Conservation (phyloP, 2,888 invertebrate species). For the Luperina nickerlii region DNA sequence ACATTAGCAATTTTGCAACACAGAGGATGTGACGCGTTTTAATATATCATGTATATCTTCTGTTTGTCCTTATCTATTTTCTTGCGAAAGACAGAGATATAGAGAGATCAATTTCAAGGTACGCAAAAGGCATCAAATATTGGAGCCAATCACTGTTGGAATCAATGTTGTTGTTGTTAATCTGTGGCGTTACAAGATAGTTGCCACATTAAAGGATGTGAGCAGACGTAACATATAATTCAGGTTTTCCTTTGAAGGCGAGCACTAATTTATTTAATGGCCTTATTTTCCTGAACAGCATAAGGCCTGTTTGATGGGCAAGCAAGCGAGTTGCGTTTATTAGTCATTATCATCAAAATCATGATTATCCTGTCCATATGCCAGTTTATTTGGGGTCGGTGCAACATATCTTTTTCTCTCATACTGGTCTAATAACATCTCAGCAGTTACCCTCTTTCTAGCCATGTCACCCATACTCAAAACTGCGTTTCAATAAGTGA, state of each 20-base stretch:
- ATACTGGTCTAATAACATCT: not conserved
- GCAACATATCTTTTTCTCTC: not conserved
- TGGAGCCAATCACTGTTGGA: constrained; percentile 15
- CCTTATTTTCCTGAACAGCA: constrained; percentile 8
- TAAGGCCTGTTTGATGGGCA: not conserved
- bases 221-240: constrained; percentile 14
- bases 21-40: constrained; percentile 59
- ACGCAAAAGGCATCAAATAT: constrained; percentile 12
- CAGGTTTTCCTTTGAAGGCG: constrained; percentile 41
- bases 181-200: constrained; percentile 19
- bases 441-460: not conserved
- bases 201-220: constrained; percentile 10
- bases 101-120: constrained; percentile 14
- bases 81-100: constrained; percentile 20
- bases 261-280: constrained; percentile 35
- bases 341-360: not conserved
- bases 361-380: not conserved
- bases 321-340: not conserved
- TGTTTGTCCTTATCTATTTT: constrained; percentile 14
- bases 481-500: not conserved
- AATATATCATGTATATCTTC: constrained; percentile 40
- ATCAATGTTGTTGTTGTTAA: constrained; percentile 4
- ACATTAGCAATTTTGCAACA: constrained; percentile 42
- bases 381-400: not conserved
- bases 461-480: not conserved